These are phyloP conservation scores for Drosophila kikkawai DNA, from an alignment of 1,140 invertebrate genomes.

Conservation along the genomic window DNA sequence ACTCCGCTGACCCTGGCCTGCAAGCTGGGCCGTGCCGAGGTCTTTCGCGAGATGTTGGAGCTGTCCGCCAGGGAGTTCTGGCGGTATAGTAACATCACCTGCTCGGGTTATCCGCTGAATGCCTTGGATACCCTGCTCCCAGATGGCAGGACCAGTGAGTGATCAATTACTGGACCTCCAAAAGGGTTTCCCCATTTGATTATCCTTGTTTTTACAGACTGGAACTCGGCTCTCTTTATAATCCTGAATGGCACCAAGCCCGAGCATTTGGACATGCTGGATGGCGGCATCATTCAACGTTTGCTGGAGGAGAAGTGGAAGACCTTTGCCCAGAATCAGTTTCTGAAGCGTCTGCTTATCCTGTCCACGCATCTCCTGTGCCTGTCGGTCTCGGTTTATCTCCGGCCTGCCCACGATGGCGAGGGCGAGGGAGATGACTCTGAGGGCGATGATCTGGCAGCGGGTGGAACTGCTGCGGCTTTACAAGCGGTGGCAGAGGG, in stretches of 20 bases:
- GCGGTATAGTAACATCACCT: slow-evolving; percentile 99
- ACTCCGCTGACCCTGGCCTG: slow-evolving; percentile 98
- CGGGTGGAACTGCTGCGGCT: slow-evolving; percentile 42
- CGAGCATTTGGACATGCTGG: slow-evolving; percentile 99
- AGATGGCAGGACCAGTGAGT: slow-evolving; percentile 96
- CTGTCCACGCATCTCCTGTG: slow-evolving; percentile 94
- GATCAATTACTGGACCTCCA: too few species aligned
- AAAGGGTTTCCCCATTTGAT: background rate
- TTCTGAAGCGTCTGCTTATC: slow-evolving; percentile 95
- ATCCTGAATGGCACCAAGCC: slow-evolving; percentile 98
- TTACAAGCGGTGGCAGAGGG: slow-evolving; percentile 13
- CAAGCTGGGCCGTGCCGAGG: slow-evolving; percentile 96
- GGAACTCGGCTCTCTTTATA: slow-evolving; percentile 99
- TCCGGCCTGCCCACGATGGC: slow-evolving; percentile 89
- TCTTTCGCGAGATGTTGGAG: slow-evolving; percentile 99
- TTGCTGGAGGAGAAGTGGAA: slow-evolving; percentile 99
- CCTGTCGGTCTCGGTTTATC: slow-evolving; percentile 95
- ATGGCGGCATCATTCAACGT: slow-evolving; percentile 98
- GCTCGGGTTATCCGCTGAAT: slow-evolving; percentile 98
- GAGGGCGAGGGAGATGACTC: slow-evolving; percentile 77
- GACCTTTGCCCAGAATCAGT: slow-evolving; percentile 97
- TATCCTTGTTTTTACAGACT: slow-evolving; percentile 89
- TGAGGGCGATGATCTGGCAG: slow-evolving; percentile 1
- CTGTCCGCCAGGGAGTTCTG: slow-evolving; percentile 98
- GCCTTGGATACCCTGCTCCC: slow-evolving; percentile 97